Evolutionary conservation across 2,888 invertebrate genomes (phyloP), one percentile per base, ranked within the genome.

Genomic region (Zele albiditarsus): DNA sequence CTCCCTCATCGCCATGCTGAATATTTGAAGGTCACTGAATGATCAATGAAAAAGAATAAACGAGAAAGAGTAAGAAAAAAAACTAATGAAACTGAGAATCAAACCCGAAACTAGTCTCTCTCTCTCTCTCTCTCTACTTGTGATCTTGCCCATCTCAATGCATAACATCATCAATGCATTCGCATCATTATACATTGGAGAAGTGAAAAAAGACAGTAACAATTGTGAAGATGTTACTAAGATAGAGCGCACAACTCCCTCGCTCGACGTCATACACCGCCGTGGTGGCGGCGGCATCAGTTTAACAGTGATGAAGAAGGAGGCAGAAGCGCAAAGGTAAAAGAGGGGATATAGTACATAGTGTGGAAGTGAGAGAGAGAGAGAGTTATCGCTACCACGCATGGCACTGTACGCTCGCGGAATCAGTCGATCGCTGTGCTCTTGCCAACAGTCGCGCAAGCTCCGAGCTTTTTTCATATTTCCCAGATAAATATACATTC

Each of bases 351-450:
- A 71, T 68, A 16, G 57, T 49, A 20, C n/a, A 27, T 5, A 49
- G 67, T 60, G 28, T 12, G 58, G 20, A 46, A 20, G 31, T 28
- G 57, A 31, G 28, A 67, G 62, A 67, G 62, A 66, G 75, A 71
- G 66, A 10, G 58, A 69, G 57, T 66, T 58, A 77, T 74, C 78
- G 77, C 80, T 77, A 69, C 77, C 77, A 81, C 81, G 76, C 74
- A 71, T 68, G 76, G 82, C 82, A 80, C 78, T 75, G 79, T 79
- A 82, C 82, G 70, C 71, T 75, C 73, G 72, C 74, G 70, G 77
- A 76, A 82, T 83, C 85, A 85, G 85, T 86, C 86, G 86, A 85
- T 85, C 83, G 83, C 82, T 82, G 77, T 73, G 78, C 82, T 78
- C 77, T 71, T 76, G 73, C 76, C 72, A 74, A 68, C 60, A 72